phyloP scores from a whole-genome alignment of 2,797 vertebrate species.

The Alfaro cultratus region DNA sequence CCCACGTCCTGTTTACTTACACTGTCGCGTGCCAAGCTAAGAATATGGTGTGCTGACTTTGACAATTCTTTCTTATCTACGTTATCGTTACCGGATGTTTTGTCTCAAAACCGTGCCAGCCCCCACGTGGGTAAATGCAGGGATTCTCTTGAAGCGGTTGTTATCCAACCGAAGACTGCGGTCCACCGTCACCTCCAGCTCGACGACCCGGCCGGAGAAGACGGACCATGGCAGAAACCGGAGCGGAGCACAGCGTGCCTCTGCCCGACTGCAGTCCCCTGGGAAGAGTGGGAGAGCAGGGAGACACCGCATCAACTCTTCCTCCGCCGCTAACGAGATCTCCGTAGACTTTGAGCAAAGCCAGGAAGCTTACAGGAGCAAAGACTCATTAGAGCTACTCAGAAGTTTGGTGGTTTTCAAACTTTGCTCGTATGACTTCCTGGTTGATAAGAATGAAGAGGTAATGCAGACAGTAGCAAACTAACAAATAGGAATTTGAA shows the following conservation, averaged over 20 bases:
- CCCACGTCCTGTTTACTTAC: not conserved
- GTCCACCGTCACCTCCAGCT: conserved; percentile 35
- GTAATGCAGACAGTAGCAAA: conserved; percentile 48
- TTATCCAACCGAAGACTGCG: conserved; percentile 26
- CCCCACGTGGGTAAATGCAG: conserved; percentile 39
- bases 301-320: not conserved
- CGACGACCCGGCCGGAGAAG: conserved; percentile 14
- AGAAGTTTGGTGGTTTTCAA: conserved; percentile 89
- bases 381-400: conserved; percentile 86
- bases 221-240: conserved; percentile 24
- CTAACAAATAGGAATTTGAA: not conserved
- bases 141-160: conserved; percentile 12
- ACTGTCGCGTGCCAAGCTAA: not conserved
- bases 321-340: conserved; percentile 33
- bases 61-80: not conserved
- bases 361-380: conserved; percentile 88
- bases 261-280: conserved; percentile 26
- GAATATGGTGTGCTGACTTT: not conserved
- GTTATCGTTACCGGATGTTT: conserved; percentile 54
- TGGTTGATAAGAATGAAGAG: conserved; percentile 86
- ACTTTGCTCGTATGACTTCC: conserved; percentile 86
- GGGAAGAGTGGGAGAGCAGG: conserved; percentile 9
- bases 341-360: conserved; percentile 85
- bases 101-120: conserved; percentile 33
- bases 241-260: conserved; percentile 4